These are phyloP conservation scores for Hephaestus fuliginosus DNA, from an alignment of 2,797 vertebrate species.

Conservation along the genomic window DNA sequence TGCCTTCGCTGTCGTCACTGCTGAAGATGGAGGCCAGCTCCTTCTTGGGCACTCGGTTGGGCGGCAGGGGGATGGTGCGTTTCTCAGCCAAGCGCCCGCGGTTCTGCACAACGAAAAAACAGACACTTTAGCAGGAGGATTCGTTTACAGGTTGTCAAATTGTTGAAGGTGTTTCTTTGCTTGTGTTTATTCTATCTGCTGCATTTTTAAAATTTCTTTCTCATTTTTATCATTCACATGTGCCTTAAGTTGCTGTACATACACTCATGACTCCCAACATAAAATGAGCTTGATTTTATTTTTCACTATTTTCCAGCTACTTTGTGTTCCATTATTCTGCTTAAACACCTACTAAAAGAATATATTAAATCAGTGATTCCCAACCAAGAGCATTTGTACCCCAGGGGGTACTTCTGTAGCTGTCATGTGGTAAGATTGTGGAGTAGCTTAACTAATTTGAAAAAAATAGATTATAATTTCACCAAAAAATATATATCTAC, in stretches of 20 bases:
- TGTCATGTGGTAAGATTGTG: neutral
- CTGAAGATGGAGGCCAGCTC: slow-evolving; percentile 92
- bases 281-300: neutral
- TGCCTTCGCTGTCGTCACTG: slow-evolving; percentile 93
- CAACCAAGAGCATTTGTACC: neutral
- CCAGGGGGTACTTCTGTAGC: neutral
- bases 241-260: neutral
- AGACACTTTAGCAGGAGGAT: slow-evolving; percentile 54
- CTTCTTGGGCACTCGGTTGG: slow-evolving; percentile 92
- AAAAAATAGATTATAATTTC: neutral
- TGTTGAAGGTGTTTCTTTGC: slow-evolving; percentile 1
- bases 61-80: slow-evolving; percentile 93
- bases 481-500: neutral
- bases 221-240: neutral
- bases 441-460: neutral
- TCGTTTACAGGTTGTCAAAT: neutral
- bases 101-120: slow-evolving; percentile 86
- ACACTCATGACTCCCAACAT: neutral
- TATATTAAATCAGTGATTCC: slow-evolving; percentile 13
- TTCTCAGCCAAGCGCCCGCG: slow-evolving; percentile 98
- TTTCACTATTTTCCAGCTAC: neutral
- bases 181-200: neutral
- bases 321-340: neutral
- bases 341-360: slow-evolving; percentile 4
- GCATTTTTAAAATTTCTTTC: neutral